A percentile compares a stretch with the other conserved stretches of the same genome.
Evolutionary conservation across 2,113 vertebrate species (phyloP).

Genomic region (Caracal caracal): DNA sequence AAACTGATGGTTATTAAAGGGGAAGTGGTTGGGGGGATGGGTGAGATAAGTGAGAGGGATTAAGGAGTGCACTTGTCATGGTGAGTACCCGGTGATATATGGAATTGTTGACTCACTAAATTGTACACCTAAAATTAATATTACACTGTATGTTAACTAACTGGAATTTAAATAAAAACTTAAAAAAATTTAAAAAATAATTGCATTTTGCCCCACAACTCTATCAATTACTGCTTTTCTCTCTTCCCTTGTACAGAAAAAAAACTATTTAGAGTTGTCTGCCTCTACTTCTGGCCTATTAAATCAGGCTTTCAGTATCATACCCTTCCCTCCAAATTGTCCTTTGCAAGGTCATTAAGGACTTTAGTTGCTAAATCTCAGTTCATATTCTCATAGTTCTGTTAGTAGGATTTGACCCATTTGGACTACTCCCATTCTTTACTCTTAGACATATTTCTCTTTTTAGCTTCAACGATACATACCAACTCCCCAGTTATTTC

Average conservation of each 20-base stretch:
- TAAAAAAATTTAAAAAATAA: background rate
- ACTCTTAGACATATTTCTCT: conserved; percentile 14
- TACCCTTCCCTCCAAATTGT: background rate
- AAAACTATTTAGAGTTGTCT: background rate
- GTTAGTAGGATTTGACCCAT: background rate
- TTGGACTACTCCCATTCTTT: background rate
- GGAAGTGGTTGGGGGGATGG: background rate
- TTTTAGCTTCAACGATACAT: background rate
- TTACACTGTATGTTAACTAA: background rate
- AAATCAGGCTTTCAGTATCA: background rate
- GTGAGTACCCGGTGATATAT: background rate
- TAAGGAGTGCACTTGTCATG: background rate
- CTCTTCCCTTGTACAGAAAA: background rate
- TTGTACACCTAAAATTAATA: background rate
- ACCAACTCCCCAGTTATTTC: background rate
- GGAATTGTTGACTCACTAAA: background rate
- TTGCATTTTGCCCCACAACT: background rate
- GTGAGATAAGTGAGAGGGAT: background rate
- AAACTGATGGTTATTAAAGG: background rate
- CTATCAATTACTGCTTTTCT: background rate
- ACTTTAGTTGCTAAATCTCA: background rate
- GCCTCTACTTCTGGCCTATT: background rate
- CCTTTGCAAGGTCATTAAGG: background rate
- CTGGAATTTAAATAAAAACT: background rate
- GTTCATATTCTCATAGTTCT: background rate